These are phyloP conservation scores for Dryobotodes eremita DNA, from an alignment of 2,888 invertebrate genomes.

Conservation along the genomic window DNA sequence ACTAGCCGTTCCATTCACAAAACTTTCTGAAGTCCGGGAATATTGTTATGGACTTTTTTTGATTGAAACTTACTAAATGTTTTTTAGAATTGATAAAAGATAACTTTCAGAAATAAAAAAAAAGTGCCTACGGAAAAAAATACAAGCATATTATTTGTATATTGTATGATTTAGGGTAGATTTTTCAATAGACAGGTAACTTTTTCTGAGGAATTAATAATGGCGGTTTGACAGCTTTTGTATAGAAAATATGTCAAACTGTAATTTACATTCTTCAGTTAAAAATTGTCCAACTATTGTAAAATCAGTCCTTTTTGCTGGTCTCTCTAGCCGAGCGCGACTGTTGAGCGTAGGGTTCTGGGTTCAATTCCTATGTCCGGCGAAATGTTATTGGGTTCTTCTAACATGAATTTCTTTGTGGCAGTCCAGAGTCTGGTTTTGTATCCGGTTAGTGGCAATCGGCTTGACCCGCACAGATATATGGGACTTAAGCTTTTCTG, in stretches of 20 bases:
- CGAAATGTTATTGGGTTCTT: neutral
- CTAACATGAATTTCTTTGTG: no score
- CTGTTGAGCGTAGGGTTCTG: neutral
- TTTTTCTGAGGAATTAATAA: no score
- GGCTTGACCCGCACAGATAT: neutral
- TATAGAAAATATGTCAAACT: no score
- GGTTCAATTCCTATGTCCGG: neutral
- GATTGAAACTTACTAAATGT: neutral
- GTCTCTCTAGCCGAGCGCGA: neutral
- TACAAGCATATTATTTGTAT: neutral
- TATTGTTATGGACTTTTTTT: neutral
- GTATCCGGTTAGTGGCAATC: neutral
- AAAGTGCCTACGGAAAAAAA: neutral
- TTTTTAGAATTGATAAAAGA: neutral
- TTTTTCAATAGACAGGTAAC: no score
- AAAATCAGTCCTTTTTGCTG: no score
- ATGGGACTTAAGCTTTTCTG: neutral
- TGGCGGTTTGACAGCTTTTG: no score
- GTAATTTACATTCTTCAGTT: no score
- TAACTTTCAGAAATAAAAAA: neutral
- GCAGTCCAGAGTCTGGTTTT: neutral
- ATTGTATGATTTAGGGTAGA: neutral
- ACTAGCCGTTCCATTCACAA: slow-evolving; percentile 1
- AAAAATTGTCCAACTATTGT: no score
- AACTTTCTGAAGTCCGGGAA: neutral